Conservation (phyloP, 2,888 invertebrate genomes). For the Drepanosiphum platanoidis region DNA sequence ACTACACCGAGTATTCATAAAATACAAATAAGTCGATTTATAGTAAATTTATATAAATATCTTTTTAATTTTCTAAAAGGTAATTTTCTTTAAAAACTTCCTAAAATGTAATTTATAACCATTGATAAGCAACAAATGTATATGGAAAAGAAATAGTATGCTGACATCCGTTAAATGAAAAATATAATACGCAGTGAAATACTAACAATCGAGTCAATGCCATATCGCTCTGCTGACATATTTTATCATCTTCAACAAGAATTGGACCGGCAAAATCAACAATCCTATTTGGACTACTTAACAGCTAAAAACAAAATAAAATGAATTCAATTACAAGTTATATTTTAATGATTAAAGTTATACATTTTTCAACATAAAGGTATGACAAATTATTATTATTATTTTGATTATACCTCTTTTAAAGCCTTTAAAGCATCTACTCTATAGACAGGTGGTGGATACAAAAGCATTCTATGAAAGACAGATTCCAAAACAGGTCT, state of each 20-base stretch:
- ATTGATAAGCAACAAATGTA: neutral
- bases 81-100: neutral
- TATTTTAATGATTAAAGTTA: too few relatives aligned
- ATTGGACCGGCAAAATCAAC: constrained; percentile 77
- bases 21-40: neutral
- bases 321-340: neutral
- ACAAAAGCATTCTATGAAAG: constrained; percentile 90
- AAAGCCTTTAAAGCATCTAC: constrained; percentile 86
- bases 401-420: constrained; percentile 79
- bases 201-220: constrained; percentile 82
- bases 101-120: neutral
- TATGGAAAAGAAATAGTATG: neutral
- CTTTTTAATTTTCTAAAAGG: neutral
- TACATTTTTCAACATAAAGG: too few relatives aligned
- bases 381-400: too few relatives aligned
- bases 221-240: constrained; percentile 78
- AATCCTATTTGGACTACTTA: constrained; percentile 81
- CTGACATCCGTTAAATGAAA: neutral
- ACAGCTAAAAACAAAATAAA: constrained; percentile 68
- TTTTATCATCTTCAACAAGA: constrained; percentile 71
- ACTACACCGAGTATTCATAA: too few relatives aligned
- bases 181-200: constrained; percentile 28
- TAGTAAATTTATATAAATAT: neutral
- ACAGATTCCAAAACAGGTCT: constrained; percentile 91
- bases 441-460: constrained; percentile 86